These are phyloP conservation scores for Sarcophaga rosellei DNA, from an alignment of 2,888 invertebrate species.

Conservation along the genomic window DNA sequence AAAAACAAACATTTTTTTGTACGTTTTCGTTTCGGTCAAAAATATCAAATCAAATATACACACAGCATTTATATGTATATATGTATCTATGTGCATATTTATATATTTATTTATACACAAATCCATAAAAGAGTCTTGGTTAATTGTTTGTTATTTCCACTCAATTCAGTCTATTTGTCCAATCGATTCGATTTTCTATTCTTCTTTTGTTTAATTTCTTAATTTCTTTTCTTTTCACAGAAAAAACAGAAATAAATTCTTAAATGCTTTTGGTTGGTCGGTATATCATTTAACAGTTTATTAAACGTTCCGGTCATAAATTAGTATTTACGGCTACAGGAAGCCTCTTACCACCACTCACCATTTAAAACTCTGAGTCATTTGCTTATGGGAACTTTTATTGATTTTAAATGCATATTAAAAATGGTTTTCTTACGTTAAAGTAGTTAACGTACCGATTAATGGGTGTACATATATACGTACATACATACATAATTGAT, in stretches of 20 bases:
- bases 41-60: slow-evolving; percentile 34
- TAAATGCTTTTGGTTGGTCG: neutral
- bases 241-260: neutral
- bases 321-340: slow-evolving; percentile 16
- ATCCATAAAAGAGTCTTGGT: neutral
- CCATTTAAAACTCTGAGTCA: neutral
- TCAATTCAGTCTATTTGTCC: no score
- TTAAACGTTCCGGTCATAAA: slow-evolving; percentile 51
- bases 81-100: no score
- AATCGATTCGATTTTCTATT: neutral
- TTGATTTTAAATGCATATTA: no score
- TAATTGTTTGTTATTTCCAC: slow-evolving; percentile 9
- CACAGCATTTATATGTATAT: no score
- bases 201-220: neutral
- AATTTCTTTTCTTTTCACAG: neutral
- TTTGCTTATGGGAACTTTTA: neutral
- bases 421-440: no score
- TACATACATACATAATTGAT: no score
- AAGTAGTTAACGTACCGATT: no score
- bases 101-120: no score
- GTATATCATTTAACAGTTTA: slow-evolving; percentile 52
- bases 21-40: slow-evolving; percentile 3
- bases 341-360: neutral
- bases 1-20: slow-evolving; percentile 15
- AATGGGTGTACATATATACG: no score